A percentile compares a stretch with the other conserved stretches of the same genome.
Conservation (phyloP, 2,888 invertebrate genomes). For the Morpho helenor region DNA sequence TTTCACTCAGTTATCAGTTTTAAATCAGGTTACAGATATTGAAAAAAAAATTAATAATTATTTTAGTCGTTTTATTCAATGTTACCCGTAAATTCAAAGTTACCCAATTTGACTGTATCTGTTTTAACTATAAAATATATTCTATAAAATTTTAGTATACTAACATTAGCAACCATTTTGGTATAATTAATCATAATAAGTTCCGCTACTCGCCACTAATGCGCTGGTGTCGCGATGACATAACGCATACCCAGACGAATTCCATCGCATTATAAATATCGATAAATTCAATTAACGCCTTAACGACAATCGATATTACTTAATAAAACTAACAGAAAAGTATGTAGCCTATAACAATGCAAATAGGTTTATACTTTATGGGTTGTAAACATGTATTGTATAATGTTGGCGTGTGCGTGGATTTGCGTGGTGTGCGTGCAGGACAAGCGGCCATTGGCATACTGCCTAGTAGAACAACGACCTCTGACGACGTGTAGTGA, state of each 20-base stretch:
- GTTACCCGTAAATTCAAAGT: too few species aligned
- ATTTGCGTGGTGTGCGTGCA: slow-evolving; percentile 40
- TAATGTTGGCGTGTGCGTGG: slow-evolving; percentile 26
- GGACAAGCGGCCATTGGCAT: slow-evolving; percentile 65
- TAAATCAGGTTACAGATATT: too few species aligned
- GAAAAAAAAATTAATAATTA: too few species aligned
- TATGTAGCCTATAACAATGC: too few species aligned
- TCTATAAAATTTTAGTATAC: too few species aligned
- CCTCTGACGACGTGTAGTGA: slow-evolving; percentile 60
- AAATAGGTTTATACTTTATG: too few species aligned
- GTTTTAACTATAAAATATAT: too few species aligned
- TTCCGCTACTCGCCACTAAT: slow-evolving; percentile 42
- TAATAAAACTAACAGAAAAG: not conserved
- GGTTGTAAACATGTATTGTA: slow-evolving; percentile 22
- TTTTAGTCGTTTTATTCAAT: too few species aligned
- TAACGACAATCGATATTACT: slow-evolving; percentile 18
- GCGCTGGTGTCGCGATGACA: slow-evolving; percentile 39
- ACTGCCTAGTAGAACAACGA: slow-evolving; percentile 76
- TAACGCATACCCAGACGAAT: slow-evolving; percentile 39
- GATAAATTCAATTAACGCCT: slow-evolving; percentile 31
- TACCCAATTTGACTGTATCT: too few species aligned
- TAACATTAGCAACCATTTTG: slow-evolving; percentile 7
- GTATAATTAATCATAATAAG: slow-evolving; percentile 25
- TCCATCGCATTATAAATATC: slow-evolving; percentile 39
- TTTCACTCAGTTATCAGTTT: too few species aligned